Conservation (phyloP, 1,140 invertebrate species). For the Zaprionus ornatus region DNA sequence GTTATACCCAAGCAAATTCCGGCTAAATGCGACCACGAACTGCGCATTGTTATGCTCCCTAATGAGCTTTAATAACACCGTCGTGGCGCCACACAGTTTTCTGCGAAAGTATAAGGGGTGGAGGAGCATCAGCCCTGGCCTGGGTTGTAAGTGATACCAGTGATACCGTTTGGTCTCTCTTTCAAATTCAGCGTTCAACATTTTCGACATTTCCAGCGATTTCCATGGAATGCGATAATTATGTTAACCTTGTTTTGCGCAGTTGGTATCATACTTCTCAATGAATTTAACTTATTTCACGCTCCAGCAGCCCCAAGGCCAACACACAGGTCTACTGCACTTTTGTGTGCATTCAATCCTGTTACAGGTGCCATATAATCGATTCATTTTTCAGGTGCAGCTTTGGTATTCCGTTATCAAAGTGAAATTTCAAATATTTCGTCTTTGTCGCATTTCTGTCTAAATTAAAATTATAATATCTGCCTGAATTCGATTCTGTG, state of each 20-base stretch:
- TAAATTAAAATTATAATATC: too few species aligned
- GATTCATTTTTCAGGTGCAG: too few species aligned
- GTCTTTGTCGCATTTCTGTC: too few species aligned
- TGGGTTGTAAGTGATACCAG: background rate
- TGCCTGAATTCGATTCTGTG: too few species aligned
- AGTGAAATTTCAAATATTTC: too few species aligned
- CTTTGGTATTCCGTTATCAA: too few species aligned
- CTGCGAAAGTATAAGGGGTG: background rate
- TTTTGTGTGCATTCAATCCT: too few species aligned
- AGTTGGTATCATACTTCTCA: background rate
- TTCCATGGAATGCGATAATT: background rate
- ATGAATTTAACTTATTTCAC: background rate
- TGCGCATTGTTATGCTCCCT: background rate
- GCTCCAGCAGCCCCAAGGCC: background rate
- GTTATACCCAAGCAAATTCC: background rate
- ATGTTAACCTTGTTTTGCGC: background rate
- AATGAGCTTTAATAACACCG: background rate
- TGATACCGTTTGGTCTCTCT: too few species aligned
- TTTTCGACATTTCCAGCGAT: background rate
- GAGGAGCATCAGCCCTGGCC: too few species aligned
- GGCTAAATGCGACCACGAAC: background rate
- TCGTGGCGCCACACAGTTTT: background rate
- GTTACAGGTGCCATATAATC: too few species aligned
- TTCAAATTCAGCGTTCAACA: too few species aligned
- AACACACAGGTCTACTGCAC: too few species aligned